A percentile compares a stretch with the other conserved stretches of the same genome.
Conservation (phyloP, 2,888 invertebrate species). For the Temnothorax unifasciatus region DNA sequence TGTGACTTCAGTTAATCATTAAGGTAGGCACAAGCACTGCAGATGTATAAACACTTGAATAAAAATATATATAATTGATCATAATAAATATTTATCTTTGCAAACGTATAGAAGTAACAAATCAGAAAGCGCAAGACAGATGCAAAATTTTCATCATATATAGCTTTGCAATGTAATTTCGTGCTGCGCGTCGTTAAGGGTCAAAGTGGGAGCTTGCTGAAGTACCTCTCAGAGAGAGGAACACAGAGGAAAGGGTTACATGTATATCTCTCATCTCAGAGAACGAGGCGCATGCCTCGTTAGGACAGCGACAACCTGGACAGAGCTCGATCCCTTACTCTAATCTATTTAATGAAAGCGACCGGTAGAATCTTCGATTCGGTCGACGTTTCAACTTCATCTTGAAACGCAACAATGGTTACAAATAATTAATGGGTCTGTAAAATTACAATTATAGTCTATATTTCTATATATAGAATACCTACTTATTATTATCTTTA, state of each 20-base stretch:
- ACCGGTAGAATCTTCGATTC: slow-evolving; percentile 52
- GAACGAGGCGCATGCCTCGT: slow-evolving; percentile 57
- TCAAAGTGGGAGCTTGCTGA: slow-evolving; percentile 8
- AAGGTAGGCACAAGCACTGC: not conserved
- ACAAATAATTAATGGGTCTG: not conserved
- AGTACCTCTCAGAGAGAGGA: slow-evolving; percentile 26
- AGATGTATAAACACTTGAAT: not conserved
- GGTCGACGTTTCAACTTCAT: slow-evolving; percentile 34
- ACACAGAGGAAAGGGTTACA: slow-evolving; percentile 12
- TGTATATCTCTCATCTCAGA: slow-evolving; percentile 43
- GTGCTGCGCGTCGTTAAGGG: slow-evolving; percentile 15
- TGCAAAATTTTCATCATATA: not conserved
- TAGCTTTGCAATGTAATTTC: slow-evolving; percentile 17
- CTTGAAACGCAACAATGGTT: slow-evolving; percentile 23
- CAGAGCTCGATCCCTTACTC: slow-evolving; percentile 62
- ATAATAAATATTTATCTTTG: not conserved
- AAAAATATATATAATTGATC: not conserved
- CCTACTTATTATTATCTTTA: not conserved
- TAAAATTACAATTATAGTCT: not conserved
- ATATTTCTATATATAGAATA: not conserved
- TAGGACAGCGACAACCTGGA: slow-evolving; percentile 61
- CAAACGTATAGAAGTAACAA: not conserved
- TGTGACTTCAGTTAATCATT: not conserved
- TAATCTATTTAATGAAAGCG: slow-evolving; percentile 69
- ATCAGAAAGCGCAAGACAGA: not conserved